Base-by-base conservation (phyloP, 2,113 vertebrate species). In the cat (Felis catus) region DNA sequence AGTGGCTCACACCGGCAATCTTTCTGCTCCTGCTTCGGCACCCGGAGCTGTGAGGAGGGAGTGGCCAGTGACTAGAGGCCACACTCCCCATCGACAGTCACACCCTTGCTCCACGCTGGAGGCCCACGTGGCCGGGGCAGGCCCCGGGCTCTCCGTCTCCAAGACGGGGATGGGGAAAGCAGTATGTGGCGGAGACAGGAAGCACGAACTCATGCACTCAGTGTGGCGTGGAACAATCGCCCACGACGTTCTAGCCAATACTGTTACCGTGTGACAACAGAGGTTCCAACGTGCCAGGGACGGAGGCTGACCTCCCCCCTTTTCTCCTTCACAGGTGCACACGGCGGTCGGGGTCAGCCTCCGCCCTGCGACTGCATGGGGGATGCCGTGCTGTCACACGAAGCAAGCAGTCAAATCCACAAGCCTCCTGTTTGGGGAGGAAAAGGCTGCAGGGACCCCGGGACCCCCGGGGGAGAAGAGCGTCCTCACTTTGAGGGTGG, bases 161-260 rank as follows among this genome's bases (percentile, higher is more conserved):
- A 11, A 5, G 41, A 14, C 0, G 5, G 1, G 51, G 41, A 31
- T 0, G 1, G 10, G 76, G 15, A 19, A 0, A 45, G 5, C 16
- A 61, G 58, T 58, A 6, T 21, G 71, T 29, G 36, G 33, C 27
- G 29, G 36, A 31, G 65, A 12, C 9, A 14, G 13, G 70, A 36
- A n/a, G 16, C 9, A 6, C 11, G 1, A 8, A 33, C 11, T 65
- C 12, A 0, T 0, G 10, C 19, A 78, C 76, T 41, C 27, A 1
- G 71, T 1, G 5, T 41, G 36, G 29, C 11, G 1, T 1, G 27
- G 6, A 15, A 31, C 1, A 33, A 36, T 0, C 1, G n/a, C 81
- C n/a, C 31, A 4, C 0, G 1, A 15, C 10, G 27, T 9, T n/a
- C 33, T 1, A 25, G 74, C 31, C 23, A 1, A 0, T 25, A 7